These are phyloP conservation scores for Drosophila ustulata DNA, from an alignment of 2,888 invertebrate genomes.

Conservation along the genomic window DNA sequence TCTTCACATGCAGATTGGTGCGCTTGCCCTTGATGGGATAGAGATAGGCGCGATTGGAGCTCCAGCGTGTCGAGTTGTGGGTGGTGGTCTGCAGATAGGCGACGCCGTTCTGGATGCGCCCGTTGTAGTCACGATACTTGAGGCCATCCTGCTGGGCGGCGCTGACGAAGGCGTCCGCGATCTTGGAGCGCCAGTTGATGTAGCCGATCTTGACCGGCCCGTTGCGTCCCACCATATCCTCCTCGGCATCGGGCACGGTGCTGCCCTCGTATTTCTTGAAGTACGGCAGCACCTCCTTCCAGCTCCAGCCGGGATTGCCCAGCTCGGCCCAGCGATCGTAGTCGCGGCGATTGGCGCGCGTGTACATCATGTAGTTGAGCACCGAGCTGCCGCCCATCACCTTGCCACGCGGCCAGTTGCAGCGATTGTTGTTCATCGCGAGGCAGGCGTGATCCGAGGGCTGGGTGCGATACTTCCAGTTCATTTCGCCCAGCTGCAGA, in stretches of 20 bases:
- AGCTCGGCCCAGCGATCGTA: constrained; percentile 91
- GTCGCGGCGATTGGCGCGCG: constrained; percentile 89
- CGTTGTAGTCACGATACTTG: constrained; percentile 89
- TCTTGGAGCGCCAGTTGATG: constrained; percentile 86
- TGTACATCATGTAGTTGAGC: constrained; percentile 93
- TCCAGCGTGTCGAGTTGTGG: constrained; percentile 87
- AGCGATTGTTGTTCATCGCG: constrained; percentile 90
- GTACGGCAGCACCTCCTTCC: constrained; percentile 89
- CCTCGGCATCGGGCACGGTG: constrained; percentile 86
- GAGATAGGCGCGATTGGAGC: constrained; percentile 88
- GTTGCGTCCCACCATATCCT: constrained; percentile 86
- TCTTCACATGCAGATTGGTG: constrained; percentile 87
- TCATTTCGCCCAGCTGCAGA: constrained; percentile 89
- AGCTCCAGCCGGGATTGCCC: constrained; percentile 91
- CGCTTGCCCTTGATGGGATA: constrained; percentile 86
- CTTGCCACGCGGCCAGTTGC: constrained; percentile 93
- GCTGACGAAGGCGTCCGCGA: constrained; percentile 88
- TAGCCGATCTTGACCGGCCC: constrained; percentile 87
- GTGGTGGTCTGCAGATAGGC: constrained; percentile 88
- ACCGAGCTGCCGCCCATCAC: constrained; percentile 93
- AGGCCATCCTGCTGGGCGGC: constrained; percentile 88
- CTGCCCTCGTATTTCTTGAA: constrained; percentile 92
- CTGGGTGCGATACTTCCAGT: constrained; percentile 93
- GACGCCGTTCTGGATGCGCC: constrained; percentile 87
- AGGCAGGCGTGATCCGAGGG: constrained; percentile 90